Evolutionary conservation across 2,113 vertebrate genomes (phyloP), one percentile per base, ranked within the genome.

Genomic region (Alexandromys fortis): DNA sequence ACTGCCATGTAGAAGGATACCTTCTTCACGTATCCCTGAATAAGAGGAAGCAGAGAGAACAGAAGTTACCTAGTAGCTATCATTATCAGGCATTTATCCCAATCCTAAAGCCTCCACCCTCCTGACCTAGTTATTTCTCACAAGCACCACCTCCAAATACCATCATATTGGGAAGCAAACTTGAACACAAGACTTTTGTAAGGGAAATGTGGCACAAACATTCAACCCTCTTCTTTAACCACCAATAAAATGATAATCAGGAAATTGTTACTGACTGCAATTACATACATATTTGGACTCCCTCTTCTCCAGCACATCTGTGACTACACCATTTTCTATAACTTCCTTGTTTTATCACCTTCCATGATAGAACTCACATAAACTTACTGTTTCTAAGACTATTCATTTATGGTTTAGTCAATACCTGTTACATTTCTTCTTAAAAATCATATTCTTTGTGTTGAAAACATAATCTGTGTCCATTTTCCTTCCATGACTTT

Each of bases 321-420:
- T 70, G 52, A 3, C 63, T 63, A 21, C 14, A 52, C 63, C 35
- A 78, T 86, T 70, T 94, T 92, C 79, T 68, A 11, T 47, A 86
- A 35, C 58, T 91, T 65, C n/a, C 61, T 75, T 95, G 49, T 78
- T 24, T 89, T 70, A 61, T 7, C 68, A 67, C 21, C 47, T 95
- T 90, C 68, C 47, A 94, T 67, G 88, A 89, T 68, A 58, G 89
- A 63, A 94, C 73, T 4, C 19, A 79, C 17, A 95, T 61, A 82
- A 92, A 4, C 10, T 73, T 77, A 55, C 5, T 67, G 12, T 77
- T 95, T 52, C 73, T 87, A 58, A 85, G 42, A 92, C 12, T 52
- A 22, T n/a, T 95, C 45, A 67, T 76, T 94, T 92, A 77, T 79
- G 13, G 70, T 70, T 93, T 85, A 95, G 63, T 38, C 58, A 72